These are phyloP conservation scores for Dendrocincla fuliginosa DNA, from an alignment of 2,797 vertebrate genomes.

Conservation along the genomic window DNA sequence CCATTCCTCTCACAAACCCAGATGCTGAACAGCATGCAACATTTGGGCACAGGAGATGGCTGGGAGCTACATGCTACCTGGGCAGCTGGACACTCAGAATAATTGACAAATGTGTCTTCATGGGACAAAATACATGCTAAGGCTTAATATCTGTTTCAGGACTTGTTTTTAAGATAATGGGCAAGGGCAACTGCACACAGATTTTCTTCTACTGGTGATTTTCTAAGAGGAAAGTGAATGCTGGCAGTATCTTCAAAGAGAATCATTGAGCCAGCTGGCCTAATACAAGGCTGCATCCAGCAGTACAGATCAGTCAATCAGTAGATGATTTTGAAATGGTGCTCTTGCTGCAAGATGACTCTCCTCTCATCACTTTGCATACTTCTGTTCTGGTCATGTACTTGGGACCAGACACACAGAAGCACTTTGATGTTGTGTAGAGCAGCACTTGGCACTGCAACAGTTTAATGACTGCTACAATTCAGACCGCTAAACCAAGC, in stretches of 20 bases:
- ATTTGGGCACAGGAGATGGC: neutral
- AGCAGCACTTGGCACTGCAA: neutral
- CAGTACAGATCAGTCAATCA: neutral
- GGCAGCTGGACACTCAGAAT: neutral
- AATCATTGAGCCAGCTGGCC: neutral
- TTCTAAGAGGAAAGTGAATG: slow-evolving; percentile 1
- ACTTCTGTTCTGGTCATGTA: neutral
- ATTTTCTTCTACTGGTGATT: neutral
- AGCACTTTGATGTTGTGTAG: neutral
- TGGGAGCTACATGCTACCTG: neutral
- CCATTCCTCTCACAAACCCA: neutral
- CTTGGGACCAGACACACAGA: neutral
- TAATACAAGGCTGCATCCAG: neutral
- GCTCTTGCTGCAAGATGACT: neutral
- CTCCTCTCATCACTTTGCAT: neutral
- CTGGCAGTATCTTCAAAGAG: slow-evolving; percentile 12
- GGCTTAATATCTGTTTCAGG: neutral
- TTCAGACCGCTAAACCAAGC: neutral
- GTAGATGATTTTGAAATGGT: neutral
- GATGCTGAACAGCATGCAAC: neutral
- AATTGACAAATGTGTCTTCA: neutral
- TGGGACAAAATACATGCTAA: neutral
- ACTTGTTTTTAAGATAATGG: neutral
- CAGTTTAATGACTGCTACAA: neutral
- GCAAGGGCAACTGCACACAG: neutral